These are phyloP conservation scores for Mormyrus hasselquistii DNA, from an alignment of 2,797 vertebrate species.

Conservation along the genomic window DNA sequence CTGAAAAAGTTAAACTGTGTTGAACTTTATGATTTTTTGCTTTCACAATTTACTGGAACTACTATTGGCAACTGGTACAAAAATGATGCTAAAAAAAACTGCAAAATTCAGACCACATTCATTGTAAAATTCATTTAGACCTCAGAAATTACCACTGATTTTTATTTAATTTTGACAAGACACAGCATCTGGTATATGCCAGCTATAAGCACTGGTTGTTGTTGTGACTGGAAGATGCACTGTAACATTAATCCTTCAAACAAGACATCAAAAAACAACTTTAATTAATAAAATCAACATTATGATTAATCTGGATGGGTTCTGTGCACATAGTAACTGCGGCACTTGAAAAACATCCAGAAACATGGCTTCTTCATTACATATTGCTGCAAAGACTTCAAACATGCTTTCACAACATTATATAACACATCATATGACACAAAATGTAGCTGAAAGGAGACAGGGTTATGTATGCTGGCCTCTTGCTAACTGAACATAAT, in stretches of 20 bases:
- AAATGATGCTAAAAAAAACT: background rate
- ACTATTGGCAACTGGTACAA: background rate
- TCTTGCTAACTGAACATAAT: too few species aligned
- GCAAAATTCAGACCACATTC: background rate
- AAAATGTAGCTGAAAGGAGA: background rate
- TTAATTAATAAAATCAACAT: background rate
- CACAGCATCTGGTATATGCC: background rate
- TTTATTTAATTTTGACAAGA: background rate
- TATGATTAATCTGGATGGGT: background rate
- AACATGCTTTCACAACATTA: background rate
- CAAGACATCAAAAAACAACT: background rate
- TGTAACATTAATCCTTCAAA: background rate
- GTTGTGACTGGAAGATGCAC: background rate
- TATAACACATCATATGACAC: background rate
- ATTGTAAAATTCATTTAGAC: background rate
- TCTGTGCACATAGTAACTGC: background rate
- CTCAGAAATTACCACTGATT: background rate
- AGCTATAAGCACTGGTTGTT: background rate
- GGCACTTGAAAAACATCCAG: background rate
- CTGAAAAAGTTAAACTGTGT: background rate
- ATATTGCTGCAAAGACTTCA: background rate
- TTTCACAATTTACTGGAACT: slow-evolving; percentile 7
- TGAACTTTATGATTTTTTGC: background rate
- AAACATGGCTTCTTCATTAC: background rate
- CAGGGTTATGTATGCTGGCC: too few species aligned